Conservation (phyloP, 1,140 invertebrate genomes). For the Micrasema longulum region DNA sequence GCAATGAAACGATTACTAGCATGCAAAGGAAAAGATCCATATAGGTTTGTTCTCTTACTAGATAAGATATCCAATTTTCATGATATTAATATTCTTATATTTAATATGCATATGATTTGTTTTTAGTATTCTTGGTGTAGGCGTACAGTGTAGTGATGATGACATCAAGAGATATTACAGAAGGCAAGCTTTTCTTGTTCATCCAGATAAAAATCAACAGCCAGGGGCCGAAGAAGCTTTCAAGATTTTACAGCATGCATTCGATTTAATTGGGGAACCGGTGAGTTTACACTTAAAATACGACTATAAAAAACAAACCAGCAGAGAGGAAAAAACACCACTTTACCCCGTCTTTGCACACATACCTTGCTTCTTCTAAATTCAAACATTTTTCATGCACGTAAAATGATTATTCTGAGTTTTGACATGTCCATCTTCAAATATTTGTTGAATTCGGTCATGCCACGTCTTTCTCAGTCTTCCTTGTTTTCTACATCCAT, state of each 20-base stretch:
- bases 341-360: too few relatives aligned
- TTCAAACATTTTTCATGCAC: too few relatives aligned
- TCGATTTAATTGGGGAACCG: slow-evolving; percentile 93
- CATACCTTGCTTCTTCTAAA: too few relatives aligned
- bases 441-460: too few relatives aligned
- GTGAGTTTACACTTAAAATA: slow-evolving; percentile 66
- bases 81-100: neutral
- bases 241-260: slow-evolving; percentile 93
- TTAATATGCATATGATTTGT: neutral
- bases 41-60: slow-evolving; percentile 70
- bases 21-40: slow-evolving; percentile 95
- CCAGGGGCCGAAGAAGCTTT: slow-evolving; percentile 96
- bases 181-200: slow-evolving; percentile 91
- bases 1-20: slow-evolving; percentile 92
- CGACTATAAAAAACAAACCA: too few relatives aligned
- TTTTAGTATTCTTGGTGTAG: slow-evolving; percentile 88
- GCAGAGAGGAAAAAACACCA: too few relatives aligned
- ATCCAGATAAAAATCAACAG: slow-evolving; percentile 95
- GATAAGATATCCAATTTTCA: neutral
- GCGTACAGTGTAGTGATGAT: slow-evolving; percentile 87
- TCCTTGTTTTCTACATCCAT: too few relatives aligned
- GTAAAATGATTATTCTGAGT: too few relatives aligned
- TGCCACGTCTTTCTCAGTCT: too few relatives aligned
- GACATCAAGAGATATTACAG: slow-evolving; percentile 95
- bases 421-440: too few relatives aligned